Evolutionary conservation across 2,113 vertebrate species (phyloP).

Genomic region (Clarias magur): DNA sequence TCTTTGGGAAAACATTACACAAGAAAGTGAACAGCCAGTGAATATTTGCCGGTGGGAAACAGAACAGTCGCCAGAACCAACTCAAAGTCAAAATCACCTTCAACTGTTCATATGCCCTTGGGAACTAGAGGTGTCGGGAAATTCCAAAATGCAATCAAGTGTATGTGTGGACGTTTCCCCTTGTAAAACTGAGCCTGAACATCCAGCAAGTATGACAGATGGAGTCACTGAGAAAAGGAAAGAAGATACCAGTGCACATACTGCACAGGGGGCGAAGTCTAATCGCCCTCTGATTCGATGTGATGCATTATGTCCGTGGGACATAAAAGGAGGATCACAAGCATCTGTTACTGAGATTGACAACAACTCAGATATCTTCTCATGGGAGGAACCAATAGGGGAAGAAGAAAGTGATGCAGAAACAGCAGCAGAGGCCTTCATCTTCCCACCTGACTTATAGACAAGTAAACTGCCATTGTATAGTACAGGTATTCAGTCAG

Average conservation of each 20-base stretch:
- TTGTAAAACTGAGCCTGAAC: neutral
- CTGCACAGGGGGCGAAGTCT: constrained; percentile 54
- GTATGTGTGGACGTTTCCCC: neutral
- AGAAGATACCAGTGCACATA: constrained; percentile 30
- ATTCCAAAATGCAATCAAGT: constrained; percentile 25
- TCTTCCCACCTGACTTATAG: constrained; percentile 70
- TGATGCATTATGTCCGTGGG: constrained; percentile 74
- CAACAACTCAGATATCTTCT: constrained; percentile 67
- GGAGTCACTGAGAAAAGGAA: neutral
- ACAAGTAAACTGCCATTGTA: no score
- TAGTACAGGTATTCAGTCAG: no score
- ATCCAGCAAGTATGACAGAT: constrained; percentile 3
- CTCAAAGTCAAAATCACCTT: constrained; percentile 21
- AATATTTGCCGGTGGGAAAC: constrained; percentile 46
- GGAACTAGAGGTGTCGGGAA: constrained; percentile 7
- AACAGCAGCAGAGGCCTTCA: constrained; percentile 72
- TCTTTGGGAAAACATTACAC: constrained; percentile 36
- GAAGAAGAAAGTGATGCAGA: constrained; percentile 76
- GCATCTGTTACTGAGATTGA: constrained; percentile 61
- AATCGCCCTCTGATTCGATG: constrained; percentile 63
- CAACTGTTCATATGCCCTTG: constrained; percentile 3
- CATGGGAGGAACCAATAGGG: constrained; percentile 74
- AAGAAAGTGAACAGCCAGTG: constrained; percentile 41
- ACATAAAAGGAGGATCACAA: constrained; percentile 57
- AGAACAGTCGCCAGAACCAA: constrained; percentile 19